These are phyloP conservation scores for Eucidaris tribuloides DNA, from an alignment of 35 echinoderm and acorn worm species.

Conservation along the genomic window DNA sequence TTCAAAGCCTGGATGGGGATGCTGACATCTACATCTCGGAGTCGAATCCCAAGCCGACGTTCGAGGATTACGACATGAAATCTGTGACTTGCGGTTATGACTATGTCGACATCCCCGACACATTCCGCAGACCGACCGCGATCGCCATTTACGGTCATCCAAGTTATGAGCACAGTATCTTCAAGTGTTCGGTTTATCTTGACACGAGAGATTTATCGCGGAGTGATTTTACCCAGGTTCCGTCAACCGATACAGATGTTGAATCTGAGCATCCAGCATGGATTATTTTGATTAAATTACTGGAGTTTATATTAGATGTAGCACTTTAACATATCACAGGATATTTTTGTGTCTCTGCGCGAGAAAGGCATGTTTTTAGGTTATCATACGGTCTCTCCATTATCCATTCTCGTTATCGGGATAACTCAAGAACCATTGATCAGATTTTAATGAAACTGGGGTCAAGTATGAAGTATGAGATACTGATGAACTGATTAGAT, in stretches of 20 bases:
- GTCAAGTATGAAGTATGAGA: too few relatives aligned
- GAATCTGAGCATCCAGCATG: slow-evolving; percentile 67
- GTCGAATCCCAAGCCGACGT: slow-evolving; percentile 43
- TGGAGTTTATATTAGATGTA: slow-evolving; percentile 73
- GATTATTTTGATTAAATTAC: slow-evolving; percentile 49
- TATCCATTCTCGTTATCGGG: too few relatives aligned
- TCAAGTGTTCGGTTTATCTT: slow-evolving; percentile 60
- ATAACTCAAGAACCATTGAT: too few relatives aligned
- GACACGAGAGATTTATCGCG: slow-evolving; percentile 14
- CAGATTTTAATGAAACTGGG: too few relatives aligned
- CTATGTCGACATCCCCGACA: slow-evolving; percentile 58
- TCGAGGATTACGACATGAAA: slow-evolving; percentile 79
- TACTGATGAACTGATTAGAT: too few relatives aligned
- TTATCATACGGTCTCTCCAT: too few relatives aligned
- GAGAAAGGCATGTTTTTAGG: too few relatives aligned
- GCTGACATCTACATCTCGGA: slow-evolving; percentile 83
- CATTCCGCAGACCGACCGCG: slow-evolving; percentile 55
- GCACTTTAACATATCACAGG: slow-evolving; percentile 8
- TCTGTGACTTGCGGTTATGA: slow-evolving; percentile 83
- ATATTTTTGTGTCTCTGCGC: too few relatives aligned
- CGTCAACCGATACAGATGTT: background rate
- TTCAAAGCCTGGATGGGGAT: slow-evolving; percentile 76
- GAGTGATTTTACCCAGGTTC: slow-evolving; percentile 3
- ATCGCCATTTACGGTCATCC: slow-evolving; percentile 91
- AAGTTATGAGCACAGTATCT: background rate